Evolutionary conservation across 2,113 vertebrate genomes (phyloP).

Genomic region (Puma concolor): DNA sequence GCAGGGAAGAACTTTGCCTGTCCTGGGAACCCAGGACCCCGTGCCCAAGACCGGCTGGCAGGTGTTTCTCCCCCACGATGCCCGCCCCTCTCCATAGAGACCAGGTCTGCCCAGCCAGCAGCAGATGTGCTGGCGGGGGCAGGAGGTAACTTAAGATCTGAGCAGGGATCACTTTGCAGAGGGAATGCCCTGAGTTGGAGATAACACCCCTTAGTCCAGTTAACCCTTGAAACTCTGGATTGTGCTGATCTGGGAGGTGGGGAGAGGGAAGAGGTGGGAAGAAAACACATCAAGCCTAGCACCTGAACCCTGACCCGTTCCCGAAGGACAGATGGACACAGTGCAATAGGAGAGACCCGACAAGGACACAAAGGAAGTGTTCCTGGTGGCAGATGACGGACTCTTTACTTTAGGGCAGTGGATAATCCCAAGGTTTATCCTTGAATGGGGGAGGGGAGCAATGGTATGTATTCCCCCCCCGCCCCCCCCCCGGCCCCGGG

Average conservation of each 20-base stretch:
- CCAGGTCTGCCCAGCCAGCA: constrained; percentile 20
- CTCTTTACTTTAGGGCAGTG: neutral
- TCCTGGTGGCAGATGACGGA: neutral
- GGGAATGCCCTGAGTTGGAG: constrained; percentile 64
- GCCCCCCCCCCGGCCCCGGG: too few species aligned
- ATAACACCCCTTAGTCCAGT: constrained; percentile 49
- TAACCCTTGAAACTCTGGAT: constrained; percentile 56
- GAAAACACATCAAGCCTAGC: neutral
- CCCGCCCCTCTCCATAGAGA: neutral
- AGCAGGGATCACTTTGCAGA: constrained; percentile 73
- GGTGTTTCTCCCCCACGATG: neutral
- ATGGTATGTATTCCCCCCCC: neutral
- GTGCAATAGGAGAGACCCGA: neutral
- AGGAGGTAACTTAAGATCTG: constrained; percentile 75
- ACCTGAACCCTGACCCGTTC: neutral
- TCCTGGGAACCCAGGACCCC: neutral
- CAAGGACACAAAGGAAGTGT: neutral
- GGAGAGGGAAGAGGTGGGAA: neutral
- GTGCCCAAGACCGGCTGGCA: neutral
- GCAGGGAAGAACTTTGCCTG: neutral
- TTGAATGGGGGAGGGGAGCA: neutral
- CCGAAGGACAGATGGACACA: neutral
- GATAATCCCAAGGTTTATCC: constrained; percentile 1
- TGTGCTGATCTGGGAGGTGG: neutral
- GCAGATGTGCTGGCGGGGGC: constrained; percentile 63